Conservation (phyloP, 2,888 invertebrate species). For the Drosophila longiperda region DNA sequence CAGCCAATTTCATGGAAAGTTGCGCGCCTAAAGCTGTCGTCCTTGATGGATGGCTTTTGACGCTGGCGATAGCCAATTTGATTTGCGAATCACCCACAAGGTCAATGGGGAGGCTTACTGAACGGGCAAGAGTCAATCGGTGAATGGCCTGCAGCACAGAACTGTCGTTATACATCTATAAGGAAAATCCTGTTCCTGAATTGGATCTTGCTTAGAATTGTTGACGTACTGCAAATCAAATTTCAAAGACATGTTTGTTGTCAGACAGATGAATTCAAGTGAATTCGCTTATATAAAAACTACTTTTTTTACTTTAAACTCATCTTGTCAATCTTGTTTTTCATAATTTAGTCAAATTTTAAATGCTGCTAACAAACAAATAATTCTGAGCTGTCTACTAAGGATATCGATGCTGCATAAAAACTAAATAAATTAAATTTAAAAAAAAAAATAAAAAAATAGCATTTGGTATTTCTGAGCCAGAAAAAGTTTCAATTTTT, state of each 20-base stretch:
- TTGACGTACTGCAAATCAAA: slow-evolving; percentile 19
- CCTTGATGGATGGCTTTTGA: slow-evolving; percentile 78
- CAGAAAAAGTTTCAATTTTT: neutral
- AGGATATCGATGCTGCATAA: neutral
- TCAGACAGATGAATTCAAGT: slow-evolving; percentile 10
- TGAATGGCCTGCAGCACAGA: slow-evolving; percentile 41
- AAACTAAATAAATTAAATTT: neutral
- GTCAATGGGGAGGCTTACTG: slow-evolving; percentile 1
- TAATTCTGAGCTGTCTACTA: neutral
- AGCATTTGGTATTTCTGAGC: neutral
- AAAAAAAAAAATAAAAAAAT: neutral
- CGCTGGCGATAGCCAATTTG: slow-evolving; percentile 75
- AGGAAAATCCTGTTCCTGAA: slow-evolving; percentile 22
- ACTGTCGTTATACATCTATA: slow-evolving; percentile 56
- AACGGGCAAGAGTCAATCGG: slow-evolving; percentile 25
- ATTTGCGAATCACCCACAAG: slow-evolving; percentile 57
- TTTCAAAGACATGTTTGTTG: neutral
- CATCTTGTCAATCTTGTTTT: neutral
- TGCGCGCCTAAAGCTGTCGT: slow-evolving; percentile 64
- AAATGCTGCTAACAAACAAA: neutral
- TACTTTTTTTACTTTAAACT: neutral
- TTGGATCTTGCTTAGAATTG: slow-evolving; percentile 48
- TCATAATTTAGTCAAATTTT: neutral
- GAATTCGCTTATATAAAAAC: neutral
- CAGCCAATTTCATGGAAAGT: slow-evolving; percentile 76